Evolutionary conservation across 2,113 vertebrate species (phyloP).

Genomic region (Perca fluviatilis): DNA sequence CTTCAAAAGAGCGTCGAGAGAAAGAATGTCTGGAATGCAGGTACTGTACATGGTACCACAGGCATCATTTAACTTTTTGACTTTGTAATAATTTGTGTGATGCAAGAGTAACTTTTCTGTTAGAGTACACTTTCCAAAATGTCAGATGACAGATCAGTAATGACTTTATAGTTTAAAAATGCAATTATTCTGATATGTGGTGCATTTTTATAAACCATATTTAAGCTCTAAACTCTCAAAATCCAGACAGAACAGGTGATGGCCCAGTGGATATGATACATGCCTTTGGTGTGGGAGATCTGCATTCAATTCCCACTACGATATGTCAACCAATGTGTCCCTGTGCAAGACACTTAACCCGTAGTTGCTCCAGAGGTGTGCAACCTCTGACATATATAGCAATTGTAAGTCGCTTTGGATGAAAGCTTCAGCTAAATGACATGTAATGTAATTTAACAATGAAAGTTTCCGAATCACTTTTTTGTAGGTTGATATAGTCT

Average conservation of each 20-base stretch:
- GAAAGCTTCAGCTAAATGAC: no score
- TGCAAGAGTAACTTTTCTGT: not conserved
- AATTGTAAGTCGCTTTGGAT: no score
- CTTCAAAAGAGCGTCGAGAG: slow-evolving; percentile 70
- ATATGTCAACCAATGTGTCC: no score
- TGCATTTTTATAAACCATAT: not conserved
- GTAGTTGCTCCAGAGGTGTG: no score
- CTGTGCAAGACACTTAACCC: no score
- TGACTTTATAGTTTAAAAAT: not conserved
- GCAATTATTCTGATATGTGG: not conserved
- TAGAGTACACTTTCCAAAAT: not conserved
- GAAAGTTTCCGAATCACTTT: not conserved
- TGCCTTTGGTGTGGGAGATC: no score
- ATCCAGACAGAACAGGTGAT: not conserved
- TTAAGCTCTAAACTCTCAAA: not conserved
- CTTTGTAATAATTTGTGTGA: not conserved
- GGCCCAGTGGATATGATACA: no score
- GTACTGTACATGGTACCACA: slow-evolving; percentile 45
- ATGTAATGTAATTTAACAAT: not conserved
- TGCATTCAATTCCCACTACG: no score
- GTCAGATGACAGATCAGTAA: not conserved
- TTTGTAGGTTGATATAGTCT: not conserved
- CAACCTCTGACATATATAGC: no score
- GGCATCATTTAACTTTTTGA: not conserved
- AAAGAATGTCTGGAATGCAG: slow-evolving; percentile 59